phyloP scores from a whole-genome alignment of 2,113 vertebrate species.

The Taurulus bubalis region DNA sequence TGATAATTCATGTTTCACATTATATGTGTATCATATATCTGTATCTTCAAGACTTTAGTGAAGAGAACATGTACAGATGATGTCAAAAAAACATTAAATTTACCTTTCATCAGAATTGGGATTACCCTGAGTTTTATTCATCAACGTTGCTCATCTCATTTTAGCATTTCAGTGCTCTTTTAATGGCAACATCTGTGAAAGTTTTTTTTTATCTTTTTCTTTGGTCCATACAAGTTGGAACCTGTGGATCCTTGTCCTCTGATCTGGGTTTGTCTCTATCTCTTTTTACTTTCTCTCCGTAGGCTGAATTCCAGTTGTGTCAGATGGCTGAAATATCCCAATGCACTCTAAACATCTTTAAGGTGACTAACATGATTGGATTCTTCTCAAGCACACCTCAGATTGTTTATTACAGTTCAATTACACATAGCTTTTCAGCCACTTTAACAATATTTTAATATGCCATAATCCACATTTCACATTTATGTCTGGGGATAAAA shows the following conservation, averaged over 20 bases:
- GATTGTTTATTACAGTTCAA: not conserved
- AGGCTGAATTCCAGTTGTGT: not conserved
- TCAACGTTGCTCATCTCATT: too few species aligned
- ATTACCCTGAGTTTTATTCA: not conserved
- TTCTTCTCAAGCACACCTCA: not conserved
- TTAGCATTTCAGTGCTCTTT: not conserved
- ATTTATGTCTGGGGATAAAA: not conserved
- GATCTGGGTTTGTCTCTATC: not conserved
- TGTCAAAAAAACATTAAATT: not conserved
- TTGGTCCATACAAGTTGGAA: not conserved
- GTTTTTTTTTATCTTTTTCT: not conserved
- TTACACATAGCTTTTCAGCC: not conserved
- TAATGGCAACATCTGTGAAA: not conserved
- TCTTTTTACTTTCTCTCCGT: not conserved
- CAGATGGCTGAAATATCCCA: not conserved
- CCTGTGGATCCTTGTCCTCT: not conserved
- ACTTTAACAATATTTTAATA: not conserved
- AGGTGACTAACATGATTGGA: not conserved
- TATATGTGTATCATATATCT: too few species aligned
- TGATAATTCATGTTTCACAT: constrained; percentile 13
- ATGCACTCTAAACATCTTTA: not conserved
- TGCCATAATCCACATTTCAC: not conserved
- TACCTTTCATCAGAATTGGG: not conserved
- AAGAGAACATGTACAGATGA: not conserved
- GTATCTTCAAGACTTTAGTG: not conserved